Evolutionary conservation across 2,113 vertebrate species (phyloP), one percentile per base, ranked within the genome.

Genomic region (Aphyosemion australe): DNA sequence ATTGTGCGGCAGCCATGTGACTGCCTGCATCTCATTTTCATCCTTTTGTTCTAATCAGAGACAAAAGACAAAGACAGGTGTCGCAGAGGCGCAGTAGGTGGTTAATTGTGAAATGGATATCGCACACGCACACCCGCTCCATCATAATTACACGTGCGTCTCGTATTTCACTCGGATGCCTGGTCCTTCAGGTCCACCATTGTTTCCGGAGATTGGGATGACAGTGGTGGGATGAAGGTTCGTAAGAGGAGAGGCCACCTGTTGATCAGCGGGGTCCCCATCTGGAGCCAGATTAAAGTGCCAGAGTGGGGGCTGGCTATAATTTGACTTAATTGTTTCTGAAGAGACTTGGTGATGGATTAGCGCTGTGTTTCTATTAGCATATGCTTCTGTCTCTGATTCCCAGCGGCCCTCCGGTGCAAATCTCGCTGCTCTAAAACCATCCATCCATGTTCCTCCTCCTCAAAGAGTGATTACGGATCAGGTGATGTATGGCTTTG

Each of bases 261-360:
- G 92, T 92, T 89, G 89, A 84, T 90, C 72, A 49, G 79, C 74
- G 42, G 69, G 80, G 81, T 70, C 85, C 83, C 84, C 88, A 86
- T 88, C 82, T 90, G 88, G 69, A 73, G 84, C 70, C 76, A 80
- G 85, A 89, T 79, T 83, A 82, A 68, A 77, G 61, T 80, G 73
- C 15, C 48, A 48, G 70, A 68, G 73, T 47, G 41, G 63, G 76
- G 65, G 68, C 58, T 31, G 74, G 67, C 62, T 82, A 49, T 84
- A 81, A 88, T 87, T 84, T 80, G 78, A 85, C 77, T 84, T 88
- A 84, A 90, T 92, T 87, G 88, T 82, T 78, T 78, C 47, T 78
- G 70, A 72, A 72, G 79, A 78, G 78, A 61, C 59, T 20, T 31
- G 58, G 80, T 83, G 89, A 91, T 90, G 85, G 85, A 89, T 89